phyloP scores from a whole-genome alignment of 2,797 vertebrate genomes.

The Acipenser oxyrinchus region DNA sequence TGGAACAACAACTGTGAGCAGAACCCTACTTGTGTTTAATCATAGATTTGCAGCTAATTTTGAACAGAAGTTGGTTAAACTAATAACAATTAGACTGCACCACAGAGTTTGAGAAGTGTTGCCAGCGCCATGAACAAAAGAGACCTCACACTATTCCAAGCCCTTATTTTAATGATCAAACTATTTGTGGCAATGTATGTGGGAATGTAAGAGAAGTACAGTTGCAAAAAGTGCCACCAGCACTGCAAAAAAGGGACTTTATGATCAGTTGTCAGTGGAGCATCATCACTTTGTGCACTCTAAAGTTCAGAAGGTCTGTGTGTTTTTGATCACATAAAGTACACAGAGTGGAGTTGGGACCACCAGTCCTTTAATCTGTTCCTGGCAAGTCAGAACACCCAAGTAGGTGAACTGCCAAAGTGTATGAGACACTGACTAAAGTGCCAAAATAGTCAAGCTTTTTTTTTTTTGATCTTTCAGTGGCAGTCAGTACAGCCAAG shows the following conservation, averaged over 20 bases:
- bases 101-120: slow-evolving; percentile 38
- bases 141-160: slow-evolving; percentile 30
- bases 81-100: slow-evolving; percentile 36
- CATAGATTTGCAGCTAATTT: slow-evolving; percentile 29
- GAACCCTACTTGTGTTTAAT: slow-evolving; percentile 16
- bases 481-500: too few species aligned
- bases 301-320: neutral
- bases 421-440: neutral
- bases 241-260: slow-evolving; percentile 18
- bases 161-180: slow-evolving; percentile 33
- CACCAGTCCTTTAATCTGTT: slow-evolving; percentile 22
- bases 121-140: slow-evolving; percentile 39
- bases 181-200: slow-evolving; percentile 32
- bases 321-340: neutral
- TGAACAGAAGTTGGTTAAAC: slow-evolving; percentile 32
- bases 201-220: slow-evolving; percentile 19
- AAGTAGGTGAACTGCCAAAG: slow-evolving; percentile 24
- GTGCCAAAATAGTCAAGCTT: too few species aligned
- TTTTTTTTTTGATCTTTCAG: too few species aligned
- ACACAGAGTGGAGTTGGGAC: slow-evolving; percentile 9
- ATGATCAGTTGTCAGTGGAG: slow-evolving; percentile 1
- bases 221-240: slow-evolving; percentile 23
- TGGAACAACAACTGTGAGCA: slow-evolving; percentile 15
- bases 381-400: slow-evolving; percentile 31
- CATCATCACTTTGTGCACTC: too few species aligned